These are phyloP conservation scores for Sturnira hondurensis DNA, from an alignment of 2,113 vertebrate genomes.

Conservation along the genomic window DNA sequence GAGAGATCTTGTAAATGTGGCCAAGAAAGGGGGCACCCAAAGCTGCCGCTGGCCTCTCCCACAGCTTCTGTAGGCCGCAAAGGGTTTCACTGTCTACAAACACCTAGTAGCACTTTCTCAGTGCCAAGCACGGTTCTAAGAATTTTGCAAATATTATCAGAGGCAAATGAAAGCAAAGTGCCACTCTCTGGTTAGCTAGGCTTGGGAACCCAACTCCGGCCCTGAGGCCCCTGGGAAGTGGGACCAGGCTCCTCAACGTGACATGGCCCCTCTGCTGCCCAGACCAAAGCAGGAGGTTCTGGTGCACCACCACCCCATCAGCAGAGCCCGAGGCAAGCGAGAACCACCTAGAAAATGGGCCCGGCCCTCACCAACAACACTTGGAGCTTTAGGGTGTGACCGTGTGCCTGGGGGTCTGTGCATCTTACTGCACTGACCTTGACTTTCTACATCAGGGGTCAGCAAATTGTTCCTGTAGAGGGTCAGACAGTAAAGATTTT, in stretches of 20 bases:
- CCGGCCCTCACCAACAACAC: background rate
- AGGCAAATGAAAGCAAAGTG: background rate
- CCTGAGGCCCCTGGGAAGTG: background rate
- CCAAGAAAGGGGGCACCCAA: accelerated
- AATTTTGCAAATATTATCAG: background rate
- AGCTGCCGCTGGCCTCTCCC: background rate
- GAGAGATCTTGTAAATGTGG: background rate
- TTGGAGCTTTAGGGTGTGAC: background rate
- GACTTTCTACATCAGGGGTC: background rate
- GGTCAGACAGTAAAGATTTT: background rate
- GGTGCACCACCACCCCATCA: too few relatives aligned
- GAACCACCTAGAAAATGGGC: background rate
- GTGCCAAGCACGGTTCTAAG: background rate
- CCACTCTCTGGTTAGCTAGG: background rate
- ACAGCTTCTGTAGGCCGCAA: too few relatives aligned
- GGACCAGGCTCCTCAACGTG: background rate
- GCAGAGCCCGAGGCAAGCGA: background rate
- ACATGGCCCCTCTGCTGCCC: too few relatives aligned
- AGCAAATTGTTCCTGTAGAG: background rate
- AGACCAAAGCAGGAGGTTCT: background rate
- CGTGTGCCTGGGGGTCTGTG: background rate
- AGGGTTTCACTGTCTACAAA: background rate
- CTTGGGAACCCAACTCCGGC: background rate
- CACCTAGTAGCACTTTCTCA: background rate
- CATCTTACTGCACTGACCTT: background rate